phyloP scores from a whole-genome alignment of 2,888 invertebrate species.

The Sphecodes monilicornis region DNA sequence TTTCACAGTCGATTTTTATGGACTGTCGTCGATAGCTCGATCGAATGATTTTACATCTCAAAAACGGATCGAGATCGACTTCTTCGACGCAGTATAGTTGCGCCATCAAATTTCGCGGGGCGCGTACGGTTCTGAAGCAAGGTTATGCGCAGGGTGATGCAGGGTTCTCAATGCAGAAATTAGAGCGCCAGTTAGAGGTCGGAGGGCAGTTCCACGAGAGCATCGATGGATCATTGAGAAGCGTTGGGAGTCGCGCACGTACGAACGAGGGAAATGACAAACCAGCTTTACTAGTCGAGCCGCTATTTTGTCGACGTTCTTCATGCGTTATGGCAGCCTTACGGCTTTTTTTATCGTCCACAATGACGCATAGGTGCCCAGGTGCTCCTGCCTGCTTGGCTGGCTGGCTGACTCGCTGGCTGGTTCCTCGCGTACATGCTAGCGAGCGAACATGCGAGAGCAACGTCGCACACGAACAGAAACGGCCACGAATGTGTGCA shows the following conservation, averaged over 20 bases:
- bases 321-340: slow-evolving; percentile 64
- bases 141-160: too few relatives aligned
- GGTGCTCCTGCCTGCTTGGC: slow-evolving; percentile 61
- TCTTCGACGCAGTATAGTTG: background rate
- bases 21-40: background rate
- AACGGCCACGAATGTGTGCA: slow-evolving; percentile 26
- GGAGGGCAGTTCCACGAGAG: background rate
- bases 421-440: slow-evolving; percentile 15
- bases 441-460: slow-evolving; percentile 9
- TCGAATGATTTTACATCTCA: background rate
- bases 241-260: slow-evolving; percentile 14
- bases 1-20: background rate
- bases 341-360: slow-evolving; percentile 70
- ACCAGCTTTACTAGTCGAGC: slow-evolving; percentile 67
- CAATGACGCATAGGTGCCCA: slow-evolving; percentile 71
- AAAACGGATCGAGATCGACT: background rate
- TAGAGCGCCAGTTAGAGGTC: background rate
- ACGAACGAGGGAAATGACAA: slow-evolving; percentile 63
- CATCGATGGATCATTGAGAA: slow-evolving; percentile 43
- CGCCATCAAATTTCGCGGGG: background rate
- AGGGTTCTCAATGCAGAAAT: background rate
- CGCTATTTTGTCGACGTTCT: slow-evolving; percentile 67
- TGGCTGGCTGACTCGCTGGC: slow-evolving; percentile 30
- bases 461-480: slow-evolving; percentile 5
- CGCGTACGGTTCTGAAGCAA: too few relatives aligned